Evolutionary conservation across 2,888 invertebrate genomes (phyloP).

Genomic region (Melolontha melolontha): DNA sequence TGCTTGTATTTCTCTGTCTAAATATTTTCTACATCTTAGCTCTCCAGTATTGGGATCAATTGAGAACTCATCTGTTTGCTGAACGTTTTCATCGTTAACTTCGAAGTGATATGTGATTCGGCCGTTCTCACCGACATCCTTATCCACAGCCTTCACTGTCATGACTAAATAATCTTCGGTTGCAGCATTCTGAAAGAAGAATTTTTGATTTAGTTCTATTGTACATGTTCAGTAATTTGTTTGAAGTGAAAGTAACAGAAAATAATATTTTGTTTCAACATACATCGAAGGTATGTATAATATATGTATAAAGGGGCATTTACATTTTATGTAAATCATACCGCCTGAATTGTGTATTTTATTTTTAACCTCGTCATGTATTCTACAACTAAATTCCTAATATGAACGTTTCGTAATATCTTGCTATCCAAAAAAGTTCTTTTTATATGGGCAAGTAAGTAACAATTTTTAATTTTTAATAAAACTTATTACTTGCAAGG

Average conservation of each 20-base stretch:
- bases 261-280: too few species aligned
- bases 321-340: too few species aligned
- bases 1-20: constrained; percentile 81
- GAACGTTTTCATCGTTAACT: constrained; percentile 74
- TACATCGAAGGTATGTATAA: too few species aligned
- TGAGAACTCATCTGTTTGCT: constrained; percentile 84
- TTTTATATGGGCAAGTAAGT: too few species aligned
- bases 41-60: constrained; percentile 85
- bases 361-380: too few species aligned
- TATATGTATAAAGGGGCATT: too few species aligned
- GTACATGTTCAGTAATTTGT: background rate
- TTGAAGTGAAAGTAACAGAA: background rate
- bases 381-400: too few species aligned
- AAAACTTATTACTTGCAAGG: too few species aligned
- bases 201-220: background rate
- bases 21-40: constrained; percentile 79
- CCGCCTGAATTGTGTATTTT: too few species aligned
- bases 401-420: too few species aligned
- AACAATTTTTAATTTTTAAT: too few species aligned
- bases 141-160: constrained; percentile 84
- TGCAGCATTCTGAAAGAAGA: constrained; percentile 74
- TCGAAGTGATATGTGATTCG: constrained; percentile 86
- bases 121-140: constrained; percentile 87
- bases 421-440: too few species aligned
- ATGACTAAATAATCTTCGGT: constrained; percentile 82